Evolutionary conservation across 2,113 vertebrate genomes (phyloP), one percentile per base, ranked within the genome.

Genomic region (Hyperopisus bebe): DNA sequence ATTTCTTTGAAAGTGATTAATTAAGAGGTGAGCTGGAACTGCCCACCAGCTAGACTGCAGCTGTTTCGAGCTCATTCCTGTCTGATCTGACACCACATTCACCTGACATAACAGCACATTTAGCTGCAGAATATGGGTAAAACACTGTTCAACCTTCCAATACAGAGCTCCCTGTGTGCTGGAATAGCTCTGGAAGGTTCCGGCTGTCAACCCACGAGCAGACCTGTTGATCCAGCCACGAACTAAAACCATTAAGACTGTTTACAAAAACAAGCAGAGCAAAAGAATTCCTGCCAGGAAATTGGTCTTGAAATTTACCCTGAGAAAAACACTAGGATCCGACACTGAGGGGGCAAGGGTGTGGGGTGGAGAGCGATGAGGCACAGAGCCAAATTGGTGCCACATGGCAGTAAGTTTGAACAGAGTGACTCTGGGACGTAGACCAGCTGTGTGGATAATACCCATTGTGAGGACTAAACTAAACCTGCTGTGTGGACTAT

Each of bases 281-380:
- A 24, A 84, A 93, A 90, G 90, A 93, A 94, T 95, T 96, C 94
- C 94, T 94, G 92, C 90, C 15, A 84, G 74, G 93, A 93, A 95
- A 95, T 91, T 93, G 92, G 91, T 90, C 93, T 62, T 95, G 93
- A 96, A 94, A 94, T 94, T 88, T 89, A 90, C 90, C 91, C 88
- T 85, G 58, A 87, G 82, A 86, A 92, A 91, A 90, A 90, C 17
- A 89, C 88, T 88, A 91, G 90, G 90, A 89, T 13, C 82, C 86
- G 87, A 82, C 92, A 91, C 91, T 90, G 93, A 91, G 87, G 90
- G 91, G 62, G 19, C 86, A 90, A 84, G 89, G 88, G 91, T 90
- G 89, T 86, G 66, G 42, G 88, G 31, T 86, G 91, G 48, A 13
- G 50, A 15, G 50, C 1, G 15, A 53, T 6, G 47, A 90, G 92